phyloP scores from a whole-genome alignment of 2,888 invertebrate genomes.

The Harpalus rubripes region DNA sequence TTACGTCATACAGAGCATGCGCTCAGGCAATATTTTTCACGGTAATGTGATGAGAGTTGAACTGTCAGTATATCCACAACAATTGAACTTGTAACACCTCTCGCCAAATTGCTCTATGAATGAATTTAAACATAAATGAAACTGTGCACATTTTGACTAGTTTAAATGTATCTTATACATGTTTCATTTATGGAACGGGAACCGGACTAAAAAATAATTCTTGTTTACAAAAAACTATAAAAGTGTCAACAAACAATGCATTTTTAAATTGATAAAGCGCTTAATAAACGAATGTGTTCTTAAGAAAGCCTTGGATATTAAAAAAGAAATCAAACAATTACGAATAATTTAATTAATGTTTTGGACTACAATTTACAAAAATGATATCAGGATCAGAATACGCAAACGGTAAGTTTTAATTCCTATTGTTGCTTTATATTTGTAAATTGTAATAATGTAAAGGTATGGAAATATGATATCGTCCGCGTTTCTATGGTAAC shows the following conservation, averaged over 20 bases:
- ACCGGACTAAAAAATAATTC: conserved; percentile 58
- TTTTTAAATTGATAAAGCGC: conserved; percentile 49
- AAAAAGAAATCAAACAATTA: conserved; percentile 62
- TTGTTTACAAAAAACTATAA: conserved; percentile 34
- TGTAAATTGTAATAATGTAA: neutral
- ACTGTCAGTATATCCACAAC: conserved; percentile 60
- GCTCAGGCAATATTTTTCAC: conserved; percentile 44
- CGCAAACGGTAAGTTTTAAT: conserved; percentile 50
- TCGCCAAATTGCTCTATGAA: conserved; percentile 11
- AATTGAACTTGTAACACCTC: conserved; percentile 54
- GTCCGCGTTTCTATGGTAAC: conserved; percentile 59
- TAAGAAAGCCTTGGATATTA: conserved; percentile 63
- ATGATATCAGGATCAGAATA: conserved; percentile 66
- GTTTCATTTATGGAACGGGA: conserved; percentile 60
- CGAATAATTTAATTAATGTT: conserved; percentile 58
- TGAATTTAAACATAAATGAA: conserved; percentile 30
- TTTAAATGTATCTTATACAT: conserved; percentile 59
- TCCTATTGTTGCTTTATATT: neutral
- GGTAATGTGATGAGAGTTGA: conserved; percentile 50
- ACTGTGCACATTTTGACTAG: conserved; percentile 28
- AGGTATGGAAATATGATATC: conserved; percentile 37
- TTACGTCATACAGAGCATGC: conserved; percentile 59
- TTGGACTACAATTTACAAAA: conserved; percentile 60
- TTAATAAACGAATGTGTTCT: conserved; percentile 64
- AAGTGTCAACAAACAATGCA: conserved; percentile 56